A percentile compares a stretch with the other conserved stretches of the same genome.
Conservation (phyloP, 2,113 vertebrate genomes). For the Montifringilla adamsi region DNA sequence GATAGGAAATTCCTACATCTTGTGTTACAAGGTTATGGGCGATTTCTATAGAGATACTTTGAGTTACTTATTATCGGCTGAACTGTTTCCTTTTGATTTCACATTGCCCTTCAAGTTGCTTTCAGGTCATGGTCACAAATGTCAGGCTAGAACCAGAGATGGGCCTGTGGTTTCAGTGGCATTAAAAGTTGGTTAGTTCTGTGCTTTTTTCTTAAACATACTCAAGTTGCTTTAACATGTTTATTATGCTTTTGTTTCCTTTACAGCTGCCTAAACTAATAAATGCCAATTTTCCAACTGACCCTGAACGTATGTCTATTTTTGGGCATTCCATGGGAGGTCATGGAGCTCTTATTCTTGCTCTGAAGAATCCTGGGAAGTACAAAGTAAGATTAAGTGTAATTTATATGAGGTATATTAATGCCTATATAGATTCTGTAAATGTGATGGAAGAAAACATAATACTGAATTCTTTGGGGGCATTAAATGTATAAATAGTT, state of each 20-base stretch:
- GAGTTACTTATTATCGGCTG: not conserved
- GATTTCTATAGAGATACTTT: not conserved
- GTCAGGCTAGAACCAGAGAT: not conserved
- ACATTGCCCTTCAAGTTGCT: not conserved
- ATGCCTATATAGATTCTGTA: not conserved
- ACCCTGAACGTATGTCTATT: conserved; percentile 86
- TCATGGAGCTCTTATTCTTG: conserved; percentile 84
- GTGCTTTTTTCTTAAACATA: not conserved
- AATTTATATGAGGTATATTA: not conserved
- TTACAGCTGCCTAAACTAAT: conserved; percentile 87
- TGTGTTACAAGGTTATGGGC: not conserved
- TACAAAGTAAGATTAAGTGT: conserved; percentile 78
- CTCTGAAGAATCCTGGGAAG: conserved; percentile 90
- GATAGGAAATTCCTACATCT: not conserved
- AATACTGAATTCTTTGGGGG: not conserved
- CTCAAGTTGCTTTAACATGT: not conserved
- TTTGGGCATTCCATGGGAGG: conserved; percentile 93
- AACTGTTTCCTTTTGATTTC: not conserved
- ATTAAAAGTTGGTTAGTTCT: not conserved
- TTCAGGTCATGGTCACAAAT: not conserved
- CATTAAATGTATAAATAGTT: not conserved
- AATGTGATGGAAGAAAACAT: not conserved
- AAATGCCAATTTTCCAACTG: conserved; percentile 87
- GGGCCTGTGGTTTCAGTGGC: not conserved
- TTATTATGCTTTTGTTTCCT: not conserved